Conservation (phyloP, 1,140 invertebrate species). For the Asobara japonica region DNA sequence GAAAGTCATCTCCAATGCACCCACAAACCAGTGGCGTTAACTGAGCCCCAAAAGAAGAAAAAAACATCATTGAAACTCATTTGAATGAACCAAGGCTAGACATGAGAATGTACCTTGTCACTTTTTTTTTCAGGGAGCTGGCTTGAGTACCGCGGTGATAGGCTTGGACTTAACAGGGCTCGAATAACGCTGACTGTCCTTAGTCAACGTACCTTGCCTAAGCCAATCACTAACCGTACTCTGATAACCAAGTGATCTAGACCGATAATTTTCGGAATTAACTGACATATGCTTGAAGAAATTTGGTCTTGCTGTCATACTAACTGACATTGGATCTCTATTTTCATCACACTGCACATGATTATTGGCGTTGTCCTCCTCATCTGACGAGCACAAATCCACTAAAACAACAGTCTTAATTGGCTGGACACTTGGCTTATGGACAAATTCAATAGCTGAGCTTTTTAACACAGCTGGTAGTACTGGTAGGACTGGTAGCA, state of each 20-base stretch:
- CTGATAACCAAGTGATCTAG: slow-evolving; percentile 43
- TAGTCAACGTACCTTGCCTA: slow-evolving; percentile 36
- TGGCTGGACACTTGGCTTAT: slow-evolving; percentile 11
- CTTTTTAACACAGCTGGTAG: too few relatives aligned
- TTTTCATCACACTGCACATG: slow-evolving; percentile 35
- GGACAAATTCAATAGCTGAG: too few relatives aligned
- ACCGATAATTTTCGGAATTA: slow-evolving; percentile 34
- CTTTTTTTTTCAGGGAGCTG: too few relatives aligned
- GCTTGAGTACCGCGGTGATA: too few relatives aligned
- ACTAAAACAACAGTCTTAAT: slow-evolving; percentile 61
- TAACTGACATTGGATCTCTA: slow-evolving; percentile 42
- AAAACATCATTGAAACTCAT: too few relatives aligned
- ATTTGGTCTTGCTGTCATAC: slow-evolving; percentile 20
- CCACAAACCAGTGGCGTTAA: too few relatives aligned
- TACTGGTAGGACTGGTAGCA: too few relatives aligned
- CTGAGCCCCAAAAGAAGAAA: too few relatives aligned
- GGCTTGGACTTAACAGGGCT: slow-evolving; percentile 33
- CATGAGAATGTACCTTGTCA: too few relatives aligned
- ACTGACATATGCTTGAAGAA: slow-evolving; percentile 33
- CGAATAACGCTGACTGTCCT: slow-evolving; percentile 37
- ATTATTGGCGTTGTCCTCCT: slow-evolving; percentile 51
- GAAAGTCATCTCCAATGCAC: too few relatives aligned
- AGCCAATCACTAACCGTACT: slow-evolving; percentile 44
- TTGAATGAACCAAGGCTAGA: too few relatives aligned
- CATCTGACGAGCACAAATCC: slow-evolving; percentile 69